A percentile compares a stretch with the other conserved stretches of the same genome.
Conservation (phyloP, 2,113 vertebrate species). For the Neodon shergylaensis region DNA sequence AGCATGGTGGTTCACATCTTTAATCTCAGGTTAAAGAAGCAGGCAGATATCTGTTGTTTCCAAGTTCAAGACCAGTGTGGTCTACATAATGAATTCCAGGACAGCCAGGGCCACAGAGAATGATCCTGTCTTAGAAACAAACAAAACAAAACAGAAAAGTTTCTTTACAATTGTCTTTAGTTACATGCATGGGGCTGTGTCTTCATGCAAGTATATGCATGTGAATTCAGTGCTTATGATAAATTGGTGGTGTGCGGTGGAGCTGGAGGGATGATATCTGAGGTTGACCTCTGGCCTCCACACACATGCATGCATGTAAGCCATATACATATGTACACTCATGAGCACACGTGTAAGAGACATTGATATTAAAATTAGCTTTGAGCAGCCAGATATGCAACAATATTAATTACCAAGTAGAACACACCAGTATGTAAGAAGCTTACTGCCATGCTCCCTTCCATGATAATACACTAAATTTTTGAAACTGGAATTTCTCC, state of each 20-base stretch:
- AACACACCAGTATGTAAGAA: neutral
- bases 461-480: neutral
- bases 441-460: neutral
- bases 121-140: neutral
- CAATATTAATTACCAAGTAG: neutral
- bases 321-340: neutral
- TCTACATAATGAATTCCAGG: neutral
- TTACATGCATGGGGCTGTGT: neutral
- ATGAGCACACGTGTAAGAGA: neutral
- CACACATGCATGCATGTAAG: neutral
- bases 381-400: neutral
- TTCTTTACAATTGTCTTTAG: neutral
- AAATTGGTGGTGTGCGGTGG: fast-evolving
- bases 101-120: neutral
- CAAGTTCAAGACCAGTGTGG: neutral
- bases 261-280: neutral
- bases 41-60: neutral
- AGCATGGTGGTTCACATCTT: neutral
- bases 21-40: neutral
- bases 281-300: neutral
- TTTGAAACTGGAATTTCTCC: neutral
- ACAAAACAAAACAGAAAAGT: neutral
- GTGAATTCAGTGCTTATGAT: neutral
- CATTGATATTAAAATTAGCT: neutral
- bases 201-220: neutral